A percentile compares a stretch with the other conserved stretches of the same genome.
Evolutionary conservation across 2,888 invertebrate genomes (phyloP).

Genomic region (Caenorhabditis panamensis): DNA sequence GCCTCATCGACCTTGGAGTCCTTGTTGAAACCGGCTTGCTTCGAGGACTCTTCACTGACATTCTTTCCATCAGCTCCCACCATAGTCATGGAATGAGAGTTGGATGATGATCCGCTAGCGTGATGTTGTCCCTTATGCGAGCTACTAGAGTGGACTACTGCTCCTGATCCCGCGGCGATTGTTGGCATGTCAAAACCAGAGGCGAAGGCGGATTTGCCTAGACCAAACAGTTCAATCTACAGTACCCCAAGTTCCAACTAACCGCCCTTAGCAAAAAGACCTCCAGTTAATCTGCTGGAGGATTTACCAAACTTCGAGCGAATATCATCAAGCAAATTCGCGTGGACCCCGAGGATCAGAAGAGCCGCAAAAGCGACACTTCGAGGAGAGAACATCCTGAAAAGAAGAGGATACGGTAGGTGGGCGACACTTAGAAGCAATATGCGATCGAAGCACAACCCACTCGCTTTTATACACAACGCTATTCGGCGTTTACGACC

Average conservation of each 20-base stretch:
- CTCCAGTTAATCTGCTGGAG: background rate
- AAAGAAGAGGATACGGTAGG: background rate
- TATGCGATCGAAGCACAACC: conserved; percentile 7
- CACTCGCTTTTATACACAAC: conserved; percentile 38
- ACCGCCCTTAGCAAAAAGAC: conserved; percentile 12
- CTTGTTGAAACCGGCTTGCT: conserved; percentile 39
- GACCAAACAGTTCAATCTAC: background rate
- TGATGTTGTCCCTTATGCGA: conserved; percentile 40
- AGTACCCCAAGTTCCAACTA: background rate
- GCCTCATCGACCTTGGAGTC: conserved; percentile 45
- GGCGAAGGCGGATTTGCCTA: conserved; percentile 9
- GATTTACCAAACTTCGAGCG: conserved; percentile 18
- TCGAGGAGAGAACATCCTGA: conserved; percentile 42
- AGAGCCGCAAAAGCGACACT: conserved; percentile 49
- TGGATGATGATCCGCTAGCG: conserved; percentile 40
- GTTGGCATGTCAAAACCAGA: conserved; percentile 25
- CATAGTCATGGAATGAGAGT: conserved; percentile 33
- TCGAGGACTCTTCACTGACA: conserved; percentile 10
- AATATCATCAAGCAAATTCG: conserved; percentile 34
- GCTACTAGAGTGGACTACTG: conserved; percentile 12
- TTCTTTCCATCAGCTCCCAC: conserved; percentile 53
- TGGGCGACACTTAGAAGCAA: conserved; percentile 11
- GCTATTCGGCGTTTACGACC: conserved; percentile 26
- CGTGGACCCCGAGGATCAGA: conserved; percentile 48
- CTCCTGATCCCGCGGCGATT: conserved; percentile 21